phyloP scores from a whole-genome alignment of 1,140 invertebrate species.

The Telenomus remus region DNA sequence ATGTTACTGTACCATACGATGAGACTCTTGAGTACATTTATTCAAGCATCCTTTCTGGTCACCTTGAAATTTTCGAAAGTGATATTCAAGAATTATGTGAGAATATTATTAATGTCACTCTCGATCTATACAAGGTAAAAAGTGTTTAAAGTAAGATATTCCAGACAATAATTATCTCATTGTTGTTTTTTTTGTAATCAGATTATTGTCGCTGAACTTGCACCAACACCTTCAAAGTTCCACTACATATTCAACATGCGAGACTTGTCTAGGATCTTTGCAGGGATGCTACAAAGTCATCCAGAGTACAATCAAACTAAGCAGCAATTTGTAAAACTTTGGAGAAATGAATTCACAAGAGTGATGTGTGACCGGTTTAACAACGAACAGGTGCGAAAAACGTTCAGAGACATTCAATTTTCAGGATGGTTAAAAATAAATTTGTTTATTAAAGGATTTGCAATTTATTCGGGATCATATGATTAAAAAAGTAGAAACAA shows the following conservation, averaged over 20 bases:
- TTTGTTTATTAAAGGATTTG: constrained; percentile 70
- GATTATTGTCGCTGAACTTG: not conserved
- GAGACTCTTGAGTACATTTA: constrained; percentile 89
- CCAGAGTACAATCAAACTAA: constrained; percentile 80
- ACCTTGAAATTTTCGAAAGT: constrained; percentile 81
- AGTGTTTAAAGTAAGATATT: too few relatives aligned
- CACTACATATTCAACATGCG: constrained; percentile 96
- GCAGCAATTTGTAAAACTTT: constrained; percentile 86
- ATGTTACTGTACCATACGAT: constrained; percentile 87
- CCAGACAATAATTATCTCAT: too few relatives aligned
- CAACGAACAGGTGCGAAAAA: constrained; percentile 74
- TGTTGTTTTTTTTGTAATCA: not conserved
- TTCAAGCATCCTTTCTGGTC: constrained; percentile 86
- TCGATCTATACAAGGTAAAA: constrained; percentile 85
- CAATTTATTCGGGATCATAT: constrained; percentile 74
- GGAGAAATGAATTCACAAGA: constrained; percentile 91
- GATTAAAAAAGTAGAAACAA: constrained; percentile 71
- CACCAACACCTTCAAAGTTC: constrained; percentile 86
- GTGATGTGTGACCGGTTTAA: constrained; percentile 92
- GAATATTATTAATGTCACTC: constrained; percentile 84
- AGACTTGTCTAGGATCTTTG: constrained; percentile 88
- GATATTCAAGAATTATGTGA: constrained; percentile 80
- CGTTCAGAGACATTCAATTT: constrained; percentile 1
- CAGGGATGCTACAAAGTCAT: constrained; percentile 85
- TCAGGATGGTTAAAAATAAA: too few relatives aligned